Percentiles rank a stretch among this genome's conserved stretches.
These are phyloP conservation scores for Clupea harengus DNA, from an alignment of 2,113 vertebrate species.

Conservation along the genomic window DNA sequence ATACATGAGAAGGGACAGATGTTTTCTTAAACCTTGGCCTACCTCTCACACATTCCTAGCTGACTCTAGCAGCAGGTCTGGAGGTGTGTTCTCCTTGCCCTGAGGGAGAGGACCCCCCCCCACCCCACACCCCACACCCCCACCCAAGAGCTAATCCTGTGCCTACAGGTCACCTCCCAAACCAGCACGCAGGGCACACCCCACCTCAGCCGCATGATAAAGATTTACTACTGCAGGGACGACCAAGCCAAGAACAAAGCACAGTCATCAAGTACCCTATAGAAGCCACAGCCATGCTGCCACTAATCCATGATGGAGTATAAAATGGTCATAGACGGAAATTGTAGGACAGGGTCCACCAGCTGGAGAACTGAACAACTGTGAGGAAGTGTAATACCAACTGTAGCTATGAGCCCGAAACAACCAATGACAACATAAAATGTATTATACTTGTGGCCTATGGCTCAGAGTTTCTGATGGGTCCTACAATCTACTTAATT, in stretches of 20 bases:
- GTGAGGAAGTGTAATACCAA: not conserved
- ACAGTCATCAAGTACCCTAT: not conserved
- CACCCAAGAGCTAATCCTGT: not conserved
- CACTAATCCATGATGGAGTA: too few relatives aligned
- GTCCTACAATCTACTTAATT: not conserved
- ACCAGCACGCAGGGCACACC: not conserved
- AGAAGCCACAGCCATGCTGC: not conserved
- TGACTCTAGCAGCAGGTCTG: not conserved
- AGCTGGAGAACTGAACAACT: not conserved
- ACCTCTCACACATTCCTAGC: not conserved
- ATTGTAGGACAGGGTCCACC: not conserved
- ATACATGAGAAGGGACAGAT: too few relatives aligned
- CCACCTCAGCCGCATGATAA: not conserved
- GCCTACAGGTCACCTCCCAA: not conserved
- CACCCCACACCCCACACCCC: too few relatives aligned
- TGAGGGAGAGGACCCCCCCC: constrained; percentile 1
- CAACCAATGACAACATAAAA: not conserved
- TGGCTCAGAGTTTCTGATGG: not conserved
- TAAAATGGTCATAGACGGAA: not conserved
- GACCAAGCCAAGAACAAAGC: not conserved
- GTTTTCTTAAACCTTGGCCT: not conserved
- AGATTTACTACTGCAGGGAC: not conserved
- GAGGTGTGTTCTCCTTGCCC: not conserved
- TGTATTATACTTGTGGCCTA: not conserved
- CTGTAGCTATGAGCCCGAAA: not conserved